Conservation (phyloP, 2,888 invertebrate genomes). For the Drosophila subsilvestris region DNA sequence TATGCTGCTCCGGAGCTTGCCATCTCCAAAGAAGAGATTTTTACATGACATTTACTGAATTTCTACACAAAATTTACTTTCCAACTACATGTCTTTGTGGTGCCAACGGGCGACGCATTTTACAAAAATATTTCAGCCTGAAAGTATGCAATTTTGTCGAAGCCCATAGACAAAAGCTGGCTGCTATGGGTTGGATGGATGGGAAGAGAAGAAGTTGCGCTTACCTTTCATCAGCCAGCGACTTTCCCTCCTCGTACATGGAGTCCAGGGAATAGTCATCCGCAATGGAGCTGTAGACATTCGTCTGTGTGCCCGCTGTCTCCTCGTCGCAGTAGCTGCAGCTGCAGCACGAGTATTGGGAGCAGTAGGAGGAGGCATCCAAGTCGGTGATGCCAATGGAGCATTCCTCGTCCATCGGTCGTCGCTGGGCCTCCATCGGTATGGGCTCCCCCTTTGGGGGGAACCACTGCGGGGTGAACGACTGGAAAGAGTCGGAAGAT, state of each 20-base stretch:
- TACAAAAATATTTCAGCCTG: slow-evolving; percentile 3
- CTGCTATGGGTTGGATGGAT: background rate
- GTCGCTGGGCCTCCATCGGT: slow-evolving; percentile 56
- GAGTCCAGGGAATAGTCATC: slow-evolving; percentile 79
- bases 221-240: slow-evolving; percentile 81
- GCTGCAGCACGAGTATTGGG: slow-evolving; percentile 86
- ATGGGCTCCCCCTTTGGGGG: slow-evolving; percentile 37
- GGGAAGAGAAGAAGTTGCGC: background rate
- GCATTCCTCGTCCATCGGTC: slow-evolving; percentile 61
- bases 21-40: no score
- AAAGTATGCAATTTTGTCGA: slow-evolving; percentile 46
- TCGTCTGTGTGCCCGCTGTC: slow-evolving; percentile 83
- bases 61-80: background rate
- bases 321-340: slow-evolving; percentile 87
- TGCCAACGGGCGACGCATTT: background rate
- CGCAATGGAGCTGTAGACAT: slow-evolving; percentile 81
- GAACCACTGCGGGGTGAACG: slow-evolving; percentile 42
- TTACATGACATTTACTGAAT: background rate
- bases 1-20: no score
- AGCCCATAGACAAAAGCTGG: slow-evolving; percentile 27
- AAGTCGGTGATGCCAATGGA: slow-evolving; percentile 79
- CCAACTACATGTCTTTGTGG: background rate
- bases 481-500: slow-evolving; percentile 19
- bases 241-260: slow-evolving; percentile 68
- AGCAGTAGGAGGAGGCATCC: slow-evolving; percentile 85